A percentile compares a stretch with the other conserved stretches of the same genome.
These are phyloP conservation scores for Oscheius sp. DNA, from an alignment of 2,888 invertebrate genomes.

Conservation along the genomic window DNA sequence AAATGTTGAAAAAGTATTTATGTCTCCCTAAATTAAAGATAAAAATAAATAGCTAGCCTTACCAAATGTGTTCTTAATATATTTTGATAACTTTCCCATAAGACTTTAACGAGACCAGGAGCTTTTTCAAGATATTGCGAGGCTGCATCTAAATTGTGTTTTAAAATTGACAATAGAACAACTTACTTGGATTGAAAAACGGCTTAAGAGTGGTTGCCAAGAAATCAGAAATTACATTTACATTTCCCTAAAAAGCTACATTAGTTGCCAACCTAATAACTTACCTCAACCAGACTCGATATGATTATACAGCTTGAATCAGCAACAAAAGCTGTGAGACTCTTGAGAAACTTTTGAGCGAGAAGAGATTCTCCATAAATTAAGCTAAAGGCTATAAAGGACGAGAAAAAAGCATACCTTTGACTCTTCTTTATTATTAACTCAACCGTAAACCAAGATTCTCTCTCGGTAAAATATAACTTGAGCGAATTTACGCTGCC, in stretches of 20 bases:
- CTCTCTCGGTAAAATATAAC: background rate
- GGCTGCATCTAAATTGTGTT: background rate
- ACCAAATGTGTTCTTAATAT: no score
- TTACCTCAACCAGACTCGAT: no score
- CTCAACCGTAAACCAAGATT: background rate
- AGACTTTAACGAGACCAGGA: background rate
- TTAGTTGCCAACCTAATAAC: background rate
- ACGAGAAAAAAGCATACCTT: background rate
- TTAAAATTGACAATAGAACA: background rate
- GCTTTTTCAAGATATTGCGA: background rate
- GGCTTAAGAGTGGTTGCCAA: background rate
- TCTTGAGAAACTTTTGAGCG: background rate
- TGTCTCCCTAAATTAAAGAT: background rate
- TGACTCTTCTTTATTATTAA: background rate
- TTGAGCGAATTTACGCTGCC: background rate
- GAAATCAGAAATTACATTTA: background rate
- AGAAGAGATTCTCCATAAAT: slow-evolving; percentile 1
- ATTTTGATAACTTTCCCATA: background rate
- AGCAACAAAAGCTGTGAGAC: background rate
- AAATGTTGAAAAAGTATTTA: background rate
- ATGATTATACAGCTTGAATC: background rate
- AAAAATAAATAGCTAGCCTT: no score
- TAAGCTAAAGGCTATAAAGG: background rate
- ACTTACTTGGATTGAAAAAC: background rate
- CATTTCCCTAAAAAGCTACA: background rate